Conservation (phyloP, 2,888 invertebrate species). For the Oxystoma pomonae region DNA sequence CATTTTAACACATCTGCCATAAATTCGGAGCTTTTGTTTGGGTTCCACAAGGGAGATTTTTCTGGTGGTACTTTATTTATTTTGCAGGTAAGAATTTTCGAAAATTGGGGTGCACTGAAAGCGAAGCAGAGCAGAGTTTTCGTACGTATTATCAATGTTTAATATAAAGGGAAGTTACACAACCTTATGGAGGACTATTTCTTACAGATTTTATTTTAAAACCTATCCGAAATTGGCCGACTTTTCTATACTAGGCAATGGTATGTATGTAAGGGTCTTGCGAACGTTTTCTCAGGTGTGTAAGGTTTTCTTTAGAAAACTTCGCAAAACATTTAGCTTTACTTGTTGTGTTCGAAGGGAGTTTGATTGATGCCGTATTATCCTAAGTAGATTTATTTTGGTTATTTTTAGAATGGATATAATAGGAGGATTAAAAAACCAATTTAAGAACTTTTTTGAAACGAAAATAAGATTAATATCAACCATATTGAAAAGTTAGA, state of each 20-base stretch:
- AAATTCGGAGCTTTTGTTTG: neutral
- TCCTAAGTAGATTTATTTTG: neutral
- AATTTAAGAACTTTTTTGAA: neutral
- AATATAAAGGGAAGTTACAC: too few relatives aligned
- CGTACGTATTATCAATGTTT: too few relatives aligned
- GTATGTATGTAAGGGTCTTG: neutral
- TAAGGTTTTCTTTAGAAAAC: neutral
- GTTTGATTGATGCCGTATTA: neutral
- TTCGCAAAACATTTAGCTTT: neutral
- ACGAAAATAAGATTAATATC: neutral
- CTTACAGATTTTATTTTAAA: too few relatives aligned
- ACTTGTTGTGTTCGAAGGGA: neutral
- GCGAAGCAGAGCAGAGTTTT: neutral
- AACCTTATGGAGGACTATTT: too few relatives aligned
- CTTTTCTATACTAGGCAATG: too few relatives aligned
- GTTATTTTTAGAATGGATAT: neutral
- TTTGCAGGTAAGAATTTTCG: conserved; percentile 2
- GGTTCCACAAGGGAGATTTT: neutral
- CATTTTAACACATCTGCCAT: conserved; percentile 2
- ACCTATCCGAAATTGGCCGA: too few relatives aligned
- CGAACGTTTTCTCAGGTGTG: neutral
- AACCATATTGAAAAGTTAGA: too few relatives aligned
- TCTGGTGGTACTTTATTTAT: neutral
- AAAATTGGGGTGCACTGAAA: neutral
- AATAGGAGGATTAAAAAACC: neutral